Percentiles rank a stretch among this genome's conserved stretches.
Conservation (phyloP, 2,113 vertebrate genomes). For the Cinclus cinclus region DNA sequence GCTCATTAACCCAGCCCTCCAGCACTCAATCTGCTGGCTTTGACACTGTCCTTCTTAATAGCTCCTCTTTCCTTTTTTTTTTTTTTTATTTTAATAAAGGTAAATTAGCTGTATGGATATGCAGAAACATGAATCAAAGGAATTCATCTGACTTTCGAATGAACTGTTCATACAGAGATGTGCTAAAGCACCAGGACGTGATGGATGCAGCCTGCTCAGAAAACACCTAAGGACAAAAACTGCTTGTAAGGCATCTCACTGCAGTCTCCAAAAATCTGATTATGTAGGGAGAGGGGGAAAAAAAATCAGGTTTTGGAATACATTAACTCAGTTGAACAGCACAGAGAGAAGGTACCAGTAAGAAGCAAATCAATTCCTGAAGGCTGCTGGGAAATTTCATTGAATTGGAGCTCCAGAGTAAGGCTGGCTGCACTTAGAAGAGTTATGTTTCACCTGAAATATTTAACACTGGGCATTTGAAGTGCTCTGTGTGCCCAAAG, state of each 20-base stretch:
- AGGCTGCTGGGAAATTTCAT: not conserved
- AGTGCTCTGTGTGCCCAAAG: not conserved
- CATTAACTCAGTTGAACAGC: not conserved
- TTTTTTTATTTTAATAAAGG: not conserved
- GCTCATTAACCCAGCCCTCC: not conserved
- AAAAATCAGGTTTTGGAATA: not conserved
- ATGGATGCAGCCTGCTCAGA: not conserved
- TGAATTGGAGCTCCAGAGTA: not conserved
- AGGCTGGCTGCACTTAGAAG: not conserved
- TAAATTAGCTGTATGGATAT: conserved; percentile 4
- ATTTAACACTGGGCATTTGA: not conserved
- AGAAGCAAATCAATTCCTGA: not conserved
- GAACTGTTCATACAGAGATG: not conserved
- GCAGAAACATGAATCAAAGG: conserved; percentile 18
- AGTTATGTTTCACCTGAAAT: not conserved
- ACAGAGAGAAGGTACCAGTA: not conserved
- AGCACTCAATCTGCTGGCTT: not conserved
- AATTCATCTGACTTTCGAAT: not conserved
- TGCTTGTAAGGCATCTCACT: not conserved
- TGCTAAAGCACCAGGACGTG: not conserved
- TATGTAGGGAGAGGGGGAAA: not conserved
- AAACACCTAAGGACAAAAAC: conserved; percentile 37
- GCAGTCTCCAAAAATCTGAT: conserved; percentile 40
- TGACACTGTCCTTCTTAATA: not conserved
- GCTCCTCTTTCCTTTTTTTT: not conserved